Conservation (phyloP, 2,888 invertebrate genomes). For the Tetheella fluctuosa region DNA sequence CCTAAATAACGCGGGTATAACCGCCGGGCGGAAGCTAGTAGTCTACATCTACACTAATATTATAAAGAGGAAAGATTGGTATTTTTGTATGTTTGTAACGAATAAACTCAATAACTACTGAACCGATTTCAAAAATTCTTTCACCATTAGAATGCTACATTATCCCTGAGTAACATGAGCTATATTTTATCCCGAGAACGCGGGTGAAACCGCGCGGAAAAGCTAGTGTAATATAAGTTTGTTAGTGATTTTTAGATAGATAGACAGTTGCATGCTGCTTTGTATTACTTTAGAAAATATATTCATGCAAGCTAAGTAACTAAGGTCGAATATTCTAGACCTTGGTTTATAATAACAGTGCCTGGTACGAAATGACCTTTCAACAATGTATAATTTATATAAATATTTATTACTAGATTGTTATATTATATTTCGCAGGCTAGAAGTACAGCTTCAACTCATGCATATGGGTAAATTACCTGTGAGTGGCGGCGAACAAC, state of each 20-base stretch:
- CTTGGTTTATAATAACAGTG: background rate
- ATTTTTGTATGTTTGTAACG: too few relatives aligned
- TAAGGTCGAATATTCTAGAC: background rate
- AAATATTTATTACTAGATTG: background rate
- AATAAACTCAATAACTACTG: too few relatives aligned
- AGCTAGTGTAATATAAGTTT: background rate
- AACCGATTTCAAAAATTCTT: too few relatives aligned
- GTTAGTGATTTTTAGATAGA: background rate
- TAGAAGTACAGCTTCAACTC: conserved; percentile 71
- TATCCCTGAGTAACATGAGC: too few relatives aligned
- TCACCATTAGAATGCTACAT: too few relatives aligned
- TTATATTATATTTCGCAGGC: conserved; percentile 38
- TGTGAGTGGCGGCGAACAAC: conserved; percentile 63
- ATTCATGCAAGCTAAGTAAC: background rate
- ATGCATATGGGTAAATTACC: conserved; percentile 76
- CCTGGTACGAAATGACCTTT: background rate
- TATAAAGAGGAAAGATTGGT: too few relatives aligned
- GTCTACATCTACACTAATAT: too few relatives aligned
- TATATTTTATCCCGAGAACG: too few relatives aligned
- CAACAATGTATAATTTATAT: background rate
- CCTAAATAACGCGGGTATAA: too few relatives aligned
- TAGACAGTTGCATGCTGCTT: background rate
- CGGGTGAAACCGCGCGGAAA: too few relatives aligned
- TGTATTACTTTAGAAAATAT: background rate
- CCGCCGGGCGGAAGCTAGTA: too few relatives aligned